Percentiles rank a stretch among this genome's conserved stretches.
phyloP scores from a whole-genome alignment of 2,797 vertebrate genomes.

The Lagorchestes hirsutus region DNA sequence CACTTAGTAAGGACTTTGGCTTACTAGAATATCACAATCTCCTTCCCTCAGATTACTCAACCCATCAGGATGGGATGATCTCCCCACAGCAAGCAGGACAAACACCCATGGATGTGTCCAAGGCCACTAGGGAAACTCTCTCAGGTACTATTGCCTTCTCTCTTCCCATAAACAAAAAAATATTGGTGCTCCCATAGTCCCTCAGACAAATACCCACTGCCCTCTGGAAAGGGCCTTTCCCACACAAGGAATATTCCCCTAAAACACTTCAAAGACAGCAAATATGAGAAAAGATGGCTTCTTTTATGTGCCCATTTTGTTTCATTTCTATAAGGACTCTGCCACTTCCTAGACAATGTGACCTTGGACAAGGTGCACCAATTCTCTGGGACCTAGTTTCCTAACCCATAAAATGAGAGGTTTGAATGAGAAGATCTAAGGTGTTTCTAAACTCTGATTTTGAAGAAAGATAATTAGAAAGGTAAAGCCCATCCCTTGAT shows the following conservation, averaged over 20 bases:
- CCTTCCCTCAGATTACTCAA: slow-evolving; percentile 38
- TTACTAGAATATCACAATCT: slow-evolving; percentile 38
- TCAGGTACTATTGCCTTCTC: slow-evolving; percentile 44
- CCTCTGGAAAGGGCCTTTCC: neutral
- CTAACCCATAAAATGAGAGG: neutral
- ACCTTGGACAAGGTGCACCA: neutral
- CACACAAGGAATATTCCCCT: neutral
- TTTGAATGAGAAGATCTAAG: neutral
- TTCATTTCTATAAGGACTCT: neutral
- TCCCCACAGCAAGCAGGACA: slow-evolving; percentile 47
- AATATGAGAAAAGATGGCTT: neutral
- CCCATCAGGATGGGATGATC: slow-evolving; percentile 48
- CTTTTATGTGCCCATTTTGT: neutral
- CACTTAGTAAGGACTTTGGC: slow-evolving; percentile 37
- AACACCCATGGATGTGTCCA: slow-evolving; percentile 66
- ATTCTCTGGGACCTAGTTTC: neutral
- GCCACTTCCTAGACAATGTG: neutral
- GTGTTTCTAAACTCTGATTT: neutral
- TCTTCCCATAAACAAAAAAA: slow-evolving; percentile 27
- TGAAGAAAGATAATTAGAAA: neutral
- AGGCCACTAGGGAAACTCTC: neutral
- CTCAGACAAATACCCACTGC: slow-evolving; percentile 13
- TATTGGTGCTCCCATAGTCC: slow-evolving; percentile 17
- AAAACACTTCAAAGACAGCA: neutral
- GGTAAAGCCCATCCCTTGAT: neutral